These are phyloP conservation scores for Nothocercus nigrocapillus DNA, from an alignment of 2,113 vertebrate genomes.

Conservation along the genomic window DNA sequence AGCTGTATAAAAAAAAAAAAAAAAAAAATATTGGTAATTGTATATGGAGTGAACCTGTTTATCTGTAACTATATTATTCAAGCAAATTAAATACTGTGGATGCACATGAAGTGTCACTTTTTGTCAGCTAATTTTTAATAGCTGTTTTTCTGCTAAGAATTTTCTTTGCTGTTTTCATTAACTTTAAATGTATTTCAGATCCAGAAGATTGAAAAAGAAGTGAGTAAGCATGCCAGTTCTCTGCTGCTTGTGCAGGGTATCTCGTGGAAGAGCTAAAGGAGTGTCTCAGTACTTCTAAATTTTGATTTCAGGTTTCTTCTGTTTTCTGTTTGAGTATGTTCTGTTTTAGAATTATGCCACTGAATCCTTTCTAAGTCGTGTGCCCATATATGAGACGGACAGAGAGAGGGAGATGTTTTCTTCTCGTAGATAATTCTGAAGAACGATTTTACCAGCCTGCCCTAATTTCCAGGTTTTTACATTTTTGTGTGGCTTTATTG, in stretches of 20 bases:
- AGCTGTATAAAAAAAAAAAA: conserved; percentile 88
- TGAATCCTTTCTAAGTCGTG: neutral
- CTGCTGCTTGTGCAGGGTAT: neutral
- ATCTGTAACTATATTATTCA: conserved; percentile 96
- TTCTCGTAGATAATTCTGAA: neutral
- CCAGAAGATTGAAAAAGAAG: fast-evolving
- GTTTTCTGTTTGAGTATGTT: neutral
- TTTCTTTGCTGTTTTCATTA: neutral
- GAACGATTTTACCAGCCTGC: neutral
- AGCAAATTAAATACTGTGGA: conserved; percentile 95
- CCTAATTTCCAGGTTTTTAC: fast-evolving
- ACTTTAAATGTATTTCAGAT: neutral
- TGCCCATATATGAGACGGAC: neutral
- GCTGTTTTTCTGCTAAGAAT: neutral
- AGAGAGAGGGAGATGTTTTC: neutral
- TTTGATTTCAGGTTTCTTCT: neutral
- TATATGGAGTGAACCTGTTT: conserved; percentile 96
- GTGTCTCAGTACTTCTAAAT: neutral
- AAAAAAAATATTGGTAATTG: conserved; percentile 95
- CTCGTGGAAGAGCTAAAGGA: too few species aligned
- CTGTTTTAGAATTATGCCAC: neutral
- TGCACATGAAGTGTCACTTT: conserved; percentile 74
- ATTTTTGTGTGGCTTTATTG: neutral
- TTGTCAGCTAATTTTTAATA: conserved; percentile 34
- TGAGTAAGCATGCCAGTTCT: neutral